These are phyloP conservation scores for Nephrotoma guestfalica DNA, from an alignment of 2,888 invertebrate species.

Conservation along the genomic window DNA sequence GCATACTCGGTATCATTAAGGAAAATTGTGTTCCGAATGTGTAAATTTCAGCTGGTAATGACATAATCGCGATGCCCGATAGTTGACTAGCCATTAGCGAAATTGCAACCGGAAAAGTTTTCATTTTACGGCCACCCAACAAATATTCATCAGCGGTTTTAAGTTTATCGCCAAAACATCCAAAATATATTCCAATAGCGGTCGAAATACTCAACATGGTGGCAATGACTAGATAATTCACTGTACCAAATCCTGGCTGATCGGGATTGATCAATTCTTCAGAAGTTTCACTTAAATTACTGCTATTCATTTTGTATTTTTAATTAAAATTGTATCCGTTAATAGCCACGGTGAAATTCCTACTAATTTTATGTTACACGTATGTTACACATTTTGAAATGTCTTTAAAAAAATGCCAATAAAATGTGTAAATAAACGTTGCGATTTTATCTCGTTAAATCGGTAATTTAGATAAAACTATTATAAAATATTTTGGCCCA, in stretches of 20 bases:
- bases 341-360: no score
- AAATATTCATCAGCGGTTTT: constrained; percentile 41
- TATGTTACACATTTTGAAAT: no score
- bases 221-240: constrained; percentile 36
- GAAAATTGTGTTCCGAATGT: constrained; percentile 31
- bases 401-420: no score
- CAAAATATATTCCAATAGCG: constrained; percentile 41
- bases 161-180: constrained; percentile 34
- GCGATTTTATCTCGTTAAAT: no score
- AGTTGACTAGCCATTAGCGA: constrained; percentile 42
- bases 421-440: no score
- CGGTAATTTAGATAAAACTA: no score
- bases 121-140: constrained; percentile 18
- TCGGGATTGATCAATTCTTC: neutral
- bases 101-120: constrained; percentile 25
- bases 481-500: no score
- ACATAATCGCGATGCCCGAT: constrained; percentile 35
- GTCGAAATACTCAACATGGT: constrained; percentile 35
- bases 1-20: constrained; percentile 23
- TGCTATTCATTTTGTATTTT: neutral
- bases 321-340: no score
- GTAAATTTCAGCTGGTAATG: constrained; percentile 35
- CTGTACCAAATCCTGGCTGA: neutral
- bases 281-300: neutral
- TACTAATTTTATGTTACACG: no score